phyloP scores from a whole-genome alignment of 2,888 invertebrate genomes.

The Synanthedon myopaeformis region DNA sequence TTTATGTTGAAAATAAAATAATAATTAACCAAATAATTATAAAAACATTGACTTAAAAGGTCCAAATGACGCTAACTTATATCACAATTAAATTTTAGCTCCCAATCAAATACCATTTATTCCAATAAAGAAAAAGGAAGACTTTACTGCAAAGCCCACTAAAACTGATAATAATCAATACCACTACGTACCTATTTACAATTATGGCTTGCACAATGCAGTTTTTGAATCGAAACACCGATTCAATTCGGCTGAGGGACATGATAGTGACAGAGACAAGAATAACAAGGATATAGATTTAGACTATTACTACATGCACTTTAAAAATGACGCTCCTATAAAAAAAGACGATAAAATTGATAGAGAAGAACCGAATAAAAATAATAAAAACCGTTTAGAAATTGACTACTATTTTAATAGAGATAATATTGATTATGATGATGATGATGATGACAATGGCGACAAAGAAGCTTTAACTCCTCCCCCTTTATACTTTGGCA shows the following conservation, averaged over 20 bases:
- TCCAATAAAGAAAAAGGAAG: slow-evolving; percentile 1
- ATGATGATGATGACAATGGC: background rate
- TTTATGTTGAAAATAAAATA: too few relatives aligned
- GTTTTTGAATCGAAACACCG: slow-evolving; percentile 16
- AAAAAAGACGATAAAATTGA: too few relatives aligned
- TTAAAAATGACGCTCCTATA: too few relatives aligned
- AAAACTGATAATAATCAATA: slow-evolving; percentile 17
- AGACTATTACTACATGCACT: background rate
- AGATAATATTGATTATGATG: background rate
- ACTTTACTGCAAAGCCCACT: background rate
- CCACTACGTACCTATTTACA: slow-evolving; percentile 26
- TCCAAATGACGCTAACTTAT: background rate
- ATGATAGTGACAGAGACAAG: background rate
- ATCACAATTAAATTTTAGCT: slow-evolving; percentile 14
- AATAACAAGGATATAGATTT: background rate
- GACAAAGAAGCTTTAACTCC: background rate
- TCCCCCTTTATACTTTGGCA: background rate
- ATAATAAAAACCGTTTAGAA: slow-evolving; percentile 10
- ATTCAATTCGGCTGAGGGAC: background rate
- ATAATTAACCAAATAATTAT: too few relatives aligned
- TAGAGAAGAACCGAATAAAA: too few relatives aligned
- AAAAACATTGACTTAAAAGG: too few relatives aligned
- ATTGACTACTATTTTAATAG: slow-evolving; percentile 24
- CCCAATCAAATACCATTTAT: slow-evolving; percentile 11
- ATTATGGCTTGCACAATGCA: slow-evolving; percentile 29